Conservation (phyloP, 2,797 vertebrate genomes). For the Glyptemys insculpta region DNA sequence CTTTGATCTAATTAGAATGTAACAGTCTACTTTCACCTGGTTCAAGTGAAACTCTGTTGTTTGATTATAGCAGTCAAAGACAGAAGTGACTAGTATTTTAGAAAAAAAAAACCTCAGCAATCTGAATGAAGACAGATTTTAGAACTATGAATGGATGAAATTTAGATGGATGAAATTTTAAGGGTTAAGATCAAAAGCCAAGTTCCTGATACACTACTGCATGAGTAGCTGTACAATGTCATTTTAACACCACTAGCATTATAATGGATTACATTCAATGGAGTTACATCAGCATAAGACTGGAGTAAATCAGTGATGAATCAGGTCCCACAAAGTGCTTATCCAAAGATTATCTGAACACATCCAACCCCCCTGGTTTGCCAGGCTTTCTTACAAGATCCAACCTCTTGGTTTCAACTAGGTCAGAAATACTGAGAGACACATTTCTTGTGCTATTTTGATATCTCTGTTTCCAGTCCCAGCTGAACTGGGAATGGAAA, state of each 20-base stretch:
- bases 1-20: neutral
- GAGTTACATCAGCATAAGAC: neutral
- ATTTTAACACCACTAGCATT: rapidly evolving
- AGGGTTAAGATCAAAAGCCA: neutral
- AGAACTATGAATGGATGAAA: neutral
- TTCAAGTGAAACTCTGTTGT: neutral
- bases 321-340: neutral
- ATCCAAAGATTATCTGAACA: neutral
- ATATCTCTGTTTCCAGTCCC: neutral
- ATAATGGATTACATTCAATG: neutral
- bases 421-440: neutral
- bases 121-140: neutral
- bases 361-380: no score
- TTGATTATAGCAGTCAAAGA: neutral
- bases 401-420: neutral
- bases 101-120: neutral
- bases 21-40: neutral
- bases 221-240: neutral
- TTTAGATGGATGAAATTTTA: neutral
- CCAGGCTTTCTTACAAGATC: neutral
- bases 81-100: neutral
- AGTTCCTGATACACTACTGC: neutral
- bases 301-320: neutral
- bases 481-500: neutral
- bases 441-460: neutral